These are phyloP conservation scores for Drosophila rubida DNA, from an alignment of 2,888 invertebrate genomes.

Conservation along the genomic window DNA sequence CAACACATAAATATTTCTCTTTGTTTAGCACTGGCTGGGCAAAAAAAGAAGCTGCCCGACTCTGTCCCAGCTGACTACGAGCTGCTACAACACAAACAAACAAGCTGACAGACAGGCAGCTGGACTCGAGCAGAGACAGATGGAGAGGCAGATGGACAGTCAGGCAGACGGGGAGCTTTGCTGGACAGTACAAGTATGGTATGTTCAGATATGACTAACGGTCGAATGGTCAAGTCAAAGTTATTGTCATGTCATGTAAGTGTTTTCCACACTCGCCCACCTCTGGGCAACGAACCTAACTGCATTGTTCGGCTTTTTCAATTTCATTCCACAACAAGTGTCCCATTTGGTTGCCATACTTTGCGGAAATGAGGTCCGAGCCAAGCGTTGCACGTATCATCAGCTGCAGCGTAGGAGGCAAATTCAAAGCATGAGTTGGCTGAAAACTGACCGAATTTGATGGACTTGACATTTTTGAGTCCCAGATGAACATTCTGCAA, in stretches of 20 bases:
- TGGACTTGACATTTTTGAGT: not conserved
- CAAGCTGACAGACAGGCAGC: constrained; percentile 8
- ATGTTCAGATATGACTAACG: constrained; percentile 75
- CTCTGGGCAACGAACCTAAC: constrained; percentile 4
- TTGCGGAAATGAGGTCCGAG: constrained; percentile 1
- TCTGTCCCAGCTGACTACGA: constrained; percentile 13
- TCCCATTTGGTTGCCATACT: constrained; percentile 28
- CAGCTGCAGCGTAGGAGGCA: not conserved
- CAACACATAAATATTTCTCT: constrained; percentile 78
- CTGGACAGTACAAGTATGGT: constrained; percentile 6
- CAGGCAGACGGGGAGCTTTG: not conserved
- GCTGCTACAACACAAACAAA: constrained; percentile 39
- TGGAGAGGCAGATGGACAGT: too few species aligned
- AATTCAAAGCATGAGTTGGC: constrained; percentile 9
- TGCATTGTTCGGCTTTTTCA: constrained; percentile 49
- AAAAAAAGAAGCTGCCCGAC: constrained; percentile 41
- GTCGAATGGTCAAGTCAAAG: constrained; percentile 80
- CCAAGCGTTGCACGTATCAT: not conserved
- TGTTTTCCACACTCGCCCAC: constrained; percentile 29
- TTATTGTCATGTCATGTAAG: constrained; percentile 79
- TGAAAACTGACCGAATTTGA: constrained; percentile 5
- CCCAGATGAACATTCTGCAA: not conserved
- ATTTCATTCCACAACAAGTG: constrained; percentile 39
- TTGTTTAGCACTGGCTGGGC: constrained; percentile 60
- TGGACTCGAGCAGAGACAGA: not conserved